Base-by-base conservation (phyloP, 2,888 invertebrate genomes). In the Cryptosula pallasiana region DNA sequence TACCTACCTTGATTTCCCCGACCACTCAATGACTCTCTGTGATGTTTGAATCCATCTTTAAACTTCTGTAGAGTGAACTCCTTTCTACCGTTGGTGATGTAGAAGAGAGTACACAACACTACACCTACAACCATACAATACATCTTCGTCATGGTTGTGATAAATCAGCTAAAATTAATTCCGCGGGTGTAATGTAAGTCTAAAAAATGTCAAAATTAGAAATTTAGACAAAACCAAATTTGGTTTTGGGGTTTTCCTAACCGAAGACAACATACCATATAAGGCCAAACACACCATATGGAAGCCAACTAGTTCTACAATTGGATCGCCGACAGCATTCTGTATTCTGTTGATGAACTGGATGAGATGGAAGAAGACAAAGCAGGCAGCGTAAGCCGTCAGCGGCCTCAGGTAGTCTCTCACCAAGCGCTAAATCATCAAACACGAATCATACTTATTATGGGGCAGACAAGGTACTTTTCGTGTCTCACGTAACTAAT, bases 381-480 rank as follows among this genome's bases (percentile, higher is more conserved):
- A 55, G 3, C 23, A 5, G 23, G 55, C 55, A 23, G 55, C 9
- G 55, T 23, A 55, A 5, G 55, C 55, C 25, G 55, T 55, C 55
- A 55, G 23, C 23, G 55, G 55, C 23, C 25, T 55, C 55, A 55
- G 55, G 55, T 55, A 55, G 25, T n/a, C 55, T 55, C 55, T 55
- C 9, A 55, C 55, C 25, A 55, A 23, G 3, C 16, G 13, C 55
- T 55, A n/a, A n/a, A n/a, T n/a, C n/a, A n/a, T n/a, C n/a, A n/a
- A n/a, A n/a, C n/a, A n/a, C n/a, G n/a, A n/a, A n/a, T n/a, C n/a
- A n/a, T n/a, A n/a, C n/a, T n/a, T n/a, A n/a, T n/a, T n/a, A n/a
- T n/a, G n/a, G n/a, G n/a, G n/a, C n/a, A n/a, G n/a, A n/a, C n/a
- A n/a, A n/a, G n/a, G n/a, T n/a, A n/a, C n/a, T n/a, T n/a, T n/a